phyloP scores from a whole-genome alignment of 2,888 invertebrate species.

The Chironomus riparius region DNA sequence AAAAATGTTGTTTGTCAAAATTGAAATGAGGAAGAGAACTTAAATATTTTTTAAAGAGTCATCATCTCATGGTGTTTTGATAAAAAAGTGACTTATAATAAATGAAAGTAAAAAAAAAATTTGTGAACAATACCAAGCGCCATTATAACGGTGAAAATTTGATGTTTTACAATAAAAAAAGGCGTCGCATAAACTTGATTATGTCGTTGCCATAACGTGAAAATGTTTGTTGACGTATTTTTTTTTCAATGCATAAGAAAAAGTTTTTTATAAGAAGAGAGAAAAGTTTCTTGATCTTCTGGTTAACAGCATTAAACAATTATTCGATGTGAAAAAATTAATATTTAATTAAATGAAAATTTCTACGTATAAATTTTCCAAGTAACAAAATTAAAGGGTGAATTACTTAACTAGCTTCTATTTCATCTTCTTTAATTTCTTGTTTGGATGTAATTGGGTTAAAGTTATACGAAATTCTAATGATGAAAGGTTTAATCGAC shows the following conservation, averaged over 20 bases:
- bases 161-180: background rate
- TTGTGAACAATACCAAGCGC: background rate
- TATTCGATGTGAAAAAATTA: background rate
- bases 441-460: too few species aligned
- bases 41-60: background rate
- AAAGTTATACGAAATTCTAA: too few species aligned
- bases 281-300: background rate
- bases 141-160: background rate
- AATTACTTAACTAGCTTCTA: too few species aligned
- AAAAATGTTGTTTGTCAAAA: background rate
- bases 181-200: too few species aligned
- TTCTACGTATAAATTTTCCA: background rate
- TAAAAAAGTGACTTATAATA: constrained; percentile 8
- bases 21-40: background rate
- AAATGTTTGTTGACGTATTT: too few species aligned
- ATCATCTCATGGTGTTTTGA: background rate
- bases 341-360: background rate
- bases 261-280: background rate
- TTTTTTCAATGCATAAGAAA: background rate
- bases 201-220: too few species aligned
- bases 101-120: background rate
- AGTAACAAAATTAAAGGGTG: too few species aligned
- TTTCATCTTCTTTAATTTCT: too few species aligned
- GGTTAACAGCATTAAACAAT: background rate
- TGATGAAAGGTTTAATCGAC: too few species aligned